phyloP scores from a whole-genome alignment of 1,140 invertebrate genomes.

The Mercenaria mercenaria region DNA sequence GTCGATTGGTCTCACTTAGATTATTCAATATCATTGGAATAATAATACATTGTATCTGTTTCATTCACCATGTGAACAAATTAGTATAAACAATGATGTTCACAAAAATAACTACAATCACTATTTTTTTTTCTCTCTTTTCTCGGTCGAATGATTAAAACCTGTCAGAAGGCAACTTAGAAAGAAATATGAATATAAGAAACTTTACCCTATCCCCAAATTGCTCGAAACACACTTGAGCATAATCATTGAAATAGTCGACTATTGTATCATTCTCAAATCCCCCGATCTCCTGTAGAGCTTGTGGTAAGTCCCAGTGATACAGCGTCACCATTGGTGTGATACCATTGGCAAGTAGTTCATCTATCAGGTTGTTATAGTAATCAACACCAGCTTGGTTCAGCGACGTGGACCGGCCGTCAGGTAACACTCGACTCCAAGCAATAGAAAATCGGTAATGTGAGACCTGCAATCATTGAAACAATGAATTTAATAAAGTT shows the following conservation, averaged over 20 bases:
- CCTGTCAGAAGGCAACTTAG: too few relatives aligned
- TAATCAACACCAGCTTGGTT: constrained; percentile 80
- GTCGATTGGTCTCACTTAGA: too few relatives aligned
- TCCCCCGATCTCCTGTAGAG: constrained; percentile 85
- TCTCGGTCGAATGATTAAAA: too few relatives aligned
- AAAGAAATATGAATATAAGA: too few relatives aligned
- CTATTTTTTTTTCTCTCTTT: too few relatives aligned
- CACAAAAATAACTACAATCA: too few relatives aligned
- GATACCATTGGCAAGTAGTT: constrained; percentile 75
- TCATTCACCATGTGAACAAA: too few relatives aligned
- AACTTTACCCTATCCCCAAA: constrained; percentile 85
- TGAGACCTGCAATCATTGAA: constrained; percentile 74
- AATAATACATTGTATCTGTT: too few relatives aligned
- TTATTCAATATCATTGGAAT: too few relatives aligned
- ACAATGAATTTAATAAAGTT: too few relatives aligned
- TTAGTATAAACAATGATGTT: too few relatives aligned
- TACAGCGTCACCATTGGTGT: constrained; percentile 87
- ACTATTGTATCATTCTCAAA: constrained; percentile 87
- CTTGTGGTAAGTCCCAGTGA: constrained; percentile 87
- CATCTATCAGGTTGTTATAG: constrained; percentile 83
- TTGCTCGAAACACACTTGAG: constrained; percentile 83
- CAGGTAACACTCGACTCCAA: constrained; percentile 82
- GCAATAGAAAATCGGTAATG: constrained; percentile 84
- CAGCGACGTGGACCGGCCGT: constrained; percentile 72
- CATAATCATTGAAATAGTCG: constrained; percentile 87